Evolutionary conservation across 2,888 invertebrate genomes (phyloP), one percentile per base, ranked within the genome.

Genomic region (Lasioglossum villosulum): DNA sequence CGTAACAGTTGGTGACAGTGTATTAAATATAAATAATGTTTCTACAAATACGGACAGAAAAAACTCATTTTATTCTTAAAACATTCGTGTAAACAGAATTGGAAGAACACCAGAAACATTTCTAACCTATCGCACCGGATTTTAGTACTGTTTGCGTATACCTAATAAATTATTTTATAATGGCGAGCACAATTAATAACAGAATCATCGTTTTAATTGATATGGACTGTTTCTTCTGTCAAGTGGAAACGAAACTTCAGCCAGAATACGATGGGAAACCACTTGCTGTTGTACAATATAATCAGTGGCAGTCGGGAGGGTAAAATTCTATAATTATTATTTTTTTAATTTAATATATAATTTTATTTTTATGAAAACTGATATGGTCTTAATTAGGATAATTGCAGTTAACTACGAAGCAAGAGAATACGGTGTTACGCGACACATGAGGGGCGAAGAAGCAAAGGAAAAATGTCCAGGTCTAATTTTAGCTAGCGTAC

Each of bases 161-260:
- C 10, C 0, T 34, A 77, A 16, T 37, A 12, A 12, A 34, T 42
- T 42, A 12, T 42, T 23, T 45, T 42, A 80, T 19, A 66, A 90
- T 90, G 90, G 72, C 86, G 12, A 85, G 23, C 71, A 37, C 34
- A n/a, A 63, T n/a, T 5, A 30, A 52, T 10, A 59, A 81, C 4
- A 90, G 89, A 73, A 86, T 90, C 23, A 96, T 99, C 34, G 97
- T 98, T 68, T 96, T 99, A 75, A 97, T 99, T 75, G 99, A 99
- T 95, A 99, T 99, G 99, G 99, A 99, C 95, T 99, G 99, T 95
- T 99, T 99, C 95, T 99, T 99, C 95, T 99, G 99, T 92, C 99
- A 99, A 96, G 99, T 99, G 2, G 99, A 99, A 95, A 98, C 98
- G 93, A 97, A 98, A 94, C 95, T 98, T n/a, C 96, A 98, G 93